Evolutionary conservation across 2,797 vertebrate species (phyloP), one percentile per base, ranked within the genome.

Genomic region (Australoheros facetus): DNA sequence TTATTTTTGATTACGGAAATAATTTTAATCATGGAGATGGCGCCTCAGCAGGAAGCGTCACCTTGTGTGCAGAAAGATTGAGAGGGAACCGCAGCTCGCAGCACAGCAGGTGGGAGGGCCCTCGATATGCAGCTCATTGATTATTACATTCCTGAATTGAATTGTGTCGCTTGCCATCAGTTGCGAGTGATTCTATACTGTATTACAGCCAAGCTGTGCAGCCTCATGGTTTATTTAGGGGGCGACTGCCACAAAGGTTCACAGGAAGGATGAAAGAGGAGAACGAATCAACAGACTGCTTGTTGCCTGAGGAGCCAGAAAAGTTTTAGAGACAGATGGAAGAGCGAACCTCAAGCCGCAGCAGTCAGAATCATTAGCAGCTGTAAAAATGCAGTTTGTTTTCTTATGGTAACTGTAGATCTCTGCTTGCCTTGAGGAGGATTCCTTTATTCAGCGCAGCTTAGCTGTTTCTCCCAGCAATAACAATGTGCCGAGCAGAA

Each of bases 181-280:
- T 74, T 56, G 71, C 5, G 11, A 70, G 45, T 80, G 16, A 1
- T 30, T 79, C 59, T n/a, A 10, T 64, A 53, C 75, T 73, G 71
- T 54, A 17, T 30, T 23, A 30, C 51, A 57, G 39, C 58, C 5
- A 26, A 45, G 84, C 64, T 48, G 48, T 12, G 34, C 64, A 28
- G 66, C 56, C 62, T 84, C 75, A 84, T 92, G 85, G 75, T 84
- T 90, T 82, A 87, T 91, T 89, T 77, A 87, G 82, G 82, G 82
- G 58, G 42, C 2, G 76, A 88, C 34, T 72, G 78, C 58, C 81
- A 30, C 56, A 77, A 80, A 85, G 79, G 62, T 74, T 87, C 72
- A 73, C 60, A 64, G 71, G 56, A 78, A 79, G 88, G 88, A 91
- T 91, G 80, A 91, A 86, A 88, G 79, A 71, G 70, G 70, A 83